A percentile compares a stretch with the other conserved stretches of the same genome.
These are phyloP conservation scores for Phymastichus coffea DNA, from an alignment of 1,140 invertebrate species.

Conservation along the genomic window DNA sequence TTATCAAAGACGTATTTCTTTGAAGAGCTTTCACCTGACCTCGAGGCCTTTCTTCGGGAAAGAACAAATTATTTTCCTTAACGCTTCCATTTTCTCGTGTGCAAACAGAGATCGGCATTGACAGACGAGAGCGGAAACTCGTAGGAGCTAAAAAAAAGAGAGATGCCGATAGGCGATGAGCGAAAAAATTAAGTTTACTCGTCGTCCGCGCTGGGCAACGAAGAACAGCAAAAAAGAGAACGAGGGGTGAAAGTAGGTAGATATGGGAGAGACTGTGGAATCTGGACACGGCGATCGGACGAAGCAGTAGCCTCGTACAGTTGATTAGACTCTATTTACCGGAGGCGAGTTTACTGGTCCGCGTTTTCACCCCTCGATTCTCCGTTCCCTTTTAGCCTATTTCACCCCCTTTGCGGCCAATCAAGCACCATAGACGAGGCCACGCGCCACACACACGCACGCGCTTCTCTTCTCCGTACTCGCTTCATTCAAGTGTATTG, in stretches of 20 bases:
- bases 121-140: too few species aligned
- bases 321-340: slow-evolving; percentile 58
- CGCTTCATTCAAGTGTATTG: slow-evolving; percentile 21
- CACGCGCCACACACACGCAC: slow-evolving; percentile 44
- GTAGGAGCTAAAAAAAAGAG: neutral
- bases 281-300: slow-evolving; percentile 54
- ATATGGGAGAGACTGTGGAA: slow-evolving; percentile 43
- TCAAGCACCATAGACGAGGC: slow-evolving; percentile 51
- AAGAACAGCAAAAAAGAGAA: too few species aligned
- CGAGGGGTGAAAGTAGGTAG: slow-evolving; percentile 12
- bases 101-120: too few species aligned
- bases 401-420: slow-evolving; percentile 55
- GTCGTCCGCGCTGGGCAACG: neutral
- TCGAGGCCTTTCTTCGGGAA: too few species aligned
- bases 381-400: slow-evolving; percentile 47
- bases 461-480: slow-evolving; percentile 21
- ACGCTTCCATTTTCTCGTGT: too few species aligned
- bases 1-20: too few species aligned
- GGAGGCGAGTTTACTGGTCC: slow-evolving; percentile 49
- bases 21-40: too few species aligned
- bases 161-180: neutral
- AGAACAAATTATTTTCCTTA: too few species aligned
- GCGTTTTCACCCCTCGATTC: slow-evolving; percentile 30
- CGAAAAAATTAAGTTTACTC: slow-evolving; percentile 14
- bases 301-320: slow-evolving; percentile 51